phyloP scores from a whole-genome alignment of 2,888 invertebrate genomes.

The Mimachlamys varia region DNA sequence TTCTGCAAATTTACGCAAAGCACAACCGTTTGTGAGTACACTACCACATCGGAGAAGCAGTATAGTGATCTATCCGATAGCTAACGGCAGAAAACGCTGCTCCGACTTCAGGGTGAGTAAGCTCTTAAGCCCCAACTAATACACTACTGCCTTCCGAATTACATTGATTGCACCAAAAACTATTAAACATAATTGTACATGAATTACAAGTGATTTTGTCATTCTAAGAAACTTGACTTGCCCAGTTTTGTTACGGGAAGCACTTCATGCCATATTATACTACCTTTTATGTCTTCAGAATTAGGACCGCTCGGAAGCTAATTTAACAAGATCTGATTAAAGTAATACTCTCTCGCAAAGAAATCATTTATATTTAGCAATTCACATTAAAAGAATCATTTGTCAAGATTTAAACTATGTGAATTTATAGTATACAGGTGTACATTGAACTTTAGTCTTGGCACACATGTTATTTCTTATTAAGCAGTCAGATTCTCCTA shows the following conservation, averaged over 20 bases:
- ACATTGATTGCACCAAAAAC: neutral
- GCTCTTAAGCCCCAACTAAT: neutral
- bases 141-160: neutral
- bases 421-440: too few relatives aligned
- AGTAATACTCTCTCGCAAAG: neutral
- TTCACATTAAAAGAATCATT: neutral
- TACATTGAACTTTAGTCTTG: too few relatives aligned
- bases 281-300: neutral
- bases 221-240: neutral
- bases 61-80: neutral
- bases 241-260: neutral
- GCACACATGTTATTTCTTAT: too few relatives aligned
- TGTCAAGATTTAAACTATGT: neutral
- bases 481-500: too few relatives aligned
- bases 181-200: slow-evolving; percentile 26
- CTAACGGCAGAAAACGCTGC: neutral
- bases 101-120: neutral
- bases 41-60: neutral
- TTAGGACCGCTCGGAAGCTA: neutral
- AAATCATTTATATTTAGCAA: neutral
- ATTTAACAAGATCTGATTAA: neutral
- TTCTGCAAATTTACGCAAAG: neutral
- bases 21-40: neutral
- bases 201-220: neutral
- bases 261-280: neutral